phyloP scores from a whole-genome alignment of 2,113 vertebrate species.

The Pholis gunnellus region DNA sequence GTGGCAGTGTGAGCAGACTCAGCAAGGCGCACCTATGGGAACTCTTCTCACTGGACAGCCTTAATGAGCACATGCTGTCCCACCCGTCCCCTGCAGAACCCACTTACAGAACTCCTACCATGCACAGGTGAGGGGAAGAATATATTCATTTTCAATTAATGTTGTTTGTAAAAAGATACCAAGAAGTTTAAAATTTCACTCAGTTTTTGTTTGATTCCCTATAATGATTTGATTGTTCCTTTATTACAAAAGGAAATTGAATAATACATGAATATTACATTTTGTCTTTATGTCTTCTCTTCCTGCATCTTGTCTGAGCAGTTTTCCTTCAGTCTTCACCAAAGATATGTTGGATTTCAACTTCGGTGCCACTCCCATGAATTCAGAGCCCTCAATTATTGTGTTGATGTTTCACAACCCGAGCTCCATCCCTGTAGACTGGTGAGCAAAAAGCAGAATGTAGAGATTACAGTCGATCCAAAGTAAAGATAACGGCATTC shows the following conservation, averaged over 20 bases:
- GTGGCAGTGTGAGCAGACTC: constrained; percentile 82
- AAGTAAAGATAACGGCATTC: not conserved
- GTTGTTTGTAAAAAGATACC: not conserved
- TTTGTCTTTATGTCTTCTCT: constrained; percentile 17
- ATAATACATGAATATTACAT: not conserved
- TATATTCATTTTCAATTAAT: not conserved
- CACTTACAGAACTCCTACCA: constrained; percentile 83
- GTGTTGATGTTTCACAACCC: constrained; percentile 89
- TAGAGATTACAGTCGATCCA: not conserved
- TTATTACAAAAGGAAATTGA: not conserved
- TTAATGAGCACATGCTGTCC: constrained; percentile 86
- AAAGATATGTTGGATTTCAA: constrained; percentile 88
- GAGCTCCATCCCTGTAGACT: constrained; percentile 87
- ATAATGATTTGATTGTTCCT: not conserved
- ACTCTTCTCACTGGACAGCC: constrained; percentile 88
- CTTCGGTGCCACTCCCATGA: constrained; percentile 87
- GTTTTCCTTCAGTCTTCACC: constrained; percentile 84
- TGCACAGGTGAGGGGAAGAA: constrained; percentile 84
- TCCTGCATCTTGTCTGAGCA: constrained; percentile 72
- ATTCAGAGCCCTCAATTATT: constrained; percentile 84
- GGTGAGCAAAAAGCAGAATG: constrained; percentile 81
- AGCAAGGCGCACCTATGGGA: constrained; percentile 87
- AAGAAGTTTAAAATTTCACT: too few relatives aligned
- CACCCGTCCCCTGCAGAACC: constrained; percentile 85
- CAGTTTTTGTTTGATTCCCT: not conserved